phyloP scores from a whole-genome alignment of 1,140 invertebrate genomes.

The Drosophila saltans region DNA sequence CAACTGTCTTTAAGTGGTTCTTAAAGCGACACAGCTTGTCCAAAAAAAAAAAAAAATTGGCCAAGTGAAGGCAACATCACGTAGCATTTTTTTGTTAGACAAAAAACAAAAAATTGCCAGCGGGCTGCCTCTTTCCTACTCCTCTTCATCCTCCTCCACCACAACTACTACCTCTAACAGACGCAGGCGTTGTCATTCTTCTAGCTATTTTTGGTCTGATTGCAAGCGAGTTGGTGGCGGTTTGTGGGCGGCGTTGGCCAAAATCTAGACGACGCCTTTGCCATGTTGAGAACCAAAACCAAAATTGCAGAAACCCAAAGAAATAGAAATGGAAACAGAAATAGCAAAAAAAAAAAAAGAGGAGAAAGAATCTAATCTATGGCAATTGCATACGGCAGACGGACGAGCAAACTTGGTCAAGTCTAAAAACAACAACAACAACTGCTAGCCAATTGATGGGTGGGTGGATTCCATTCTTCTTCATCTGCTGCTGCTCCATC shows the following conservation, averaged over 20 bases:
- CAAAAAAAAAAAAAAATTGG: conserved; percentile 54
- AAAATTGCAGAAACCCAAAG: conserved; percentile 13
- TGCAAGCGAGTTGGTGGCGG: conserved; percentile 19
- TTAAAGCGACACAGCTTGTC: conserved; percentile 34
- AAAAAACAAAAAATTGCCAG: conserved; percentile 11
- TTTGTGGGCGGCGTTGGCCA: conserved; percentile 28
- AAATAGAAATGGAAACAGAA: conserved; percentile 32
- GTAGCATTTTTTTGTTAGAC: conserved; percentile 38
- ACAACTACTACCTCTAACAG: neutral
- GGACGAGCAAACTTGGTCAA: conserved; percentile 78
- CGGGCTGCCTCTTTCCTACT: neutral
- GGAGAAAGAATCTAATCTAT: conserved; percentile 54
- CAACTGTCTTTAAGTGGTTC: conserved; percentile 27
- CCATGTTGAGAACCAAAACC: conserved; percentile 43
- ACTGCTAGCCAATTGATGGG: conserved; percentile 31
- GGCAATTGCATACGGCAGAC: conserved; percentile 78
- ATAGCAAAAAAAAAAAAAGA: neutral
- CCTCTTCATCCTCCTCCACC: neutral
- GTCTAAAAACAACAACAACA: conserved; percentile 62
- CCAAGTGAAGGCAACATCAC: conserved; percentile 68
- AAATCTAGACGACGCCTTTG: conserved; percentile 43
- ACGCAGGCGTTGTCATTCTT: conserved; percentile 8
- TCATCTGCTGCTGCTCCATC: conserved; percentile 25
- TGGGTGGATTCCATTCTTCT: conserved; percentile 19
- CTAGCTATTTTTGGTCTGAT: conserved; percentile 37